Conservation (phyloP, 1,140 invertebrate species). For the Leptinotarsa undecemlineata region DNA sequence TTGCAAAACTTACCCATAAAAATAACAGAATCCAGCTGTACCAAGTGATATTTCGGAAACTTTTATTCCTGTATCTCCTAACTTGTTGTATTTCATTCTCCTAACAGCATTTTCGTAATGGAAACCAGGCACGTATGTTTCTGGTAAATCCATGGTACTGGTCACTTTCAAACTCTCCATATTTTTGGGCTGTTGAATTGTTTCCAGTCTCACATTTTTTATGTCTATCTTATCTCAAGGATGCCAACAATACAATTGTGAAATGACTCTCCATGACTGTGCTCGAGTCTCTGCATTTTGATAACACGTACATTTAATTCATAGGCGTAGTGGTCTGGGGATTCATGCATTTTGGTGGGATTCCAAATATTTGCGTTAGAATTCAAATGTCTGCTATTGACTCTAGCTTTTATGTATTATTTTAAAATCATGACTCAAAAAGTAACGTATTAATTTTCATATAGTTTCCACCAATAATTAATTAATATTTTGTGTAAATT, state of each 20-base stretch:
- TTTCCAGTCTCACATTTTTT: neutral
- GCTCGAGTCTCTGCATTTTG: no score
- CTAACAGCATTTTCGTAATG: constrained; percentile 61
- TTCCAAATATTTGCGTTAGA: no score
- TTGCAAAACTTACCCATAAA: constrained; percentile 59
- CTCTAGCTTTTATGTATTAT: no score
- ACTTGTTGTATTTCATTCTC: constrained; percentile 62
- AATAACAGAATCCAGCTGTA: constrained; percentile 59
- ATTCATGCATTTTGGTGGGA: no score
- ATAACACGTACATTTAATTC: no score
- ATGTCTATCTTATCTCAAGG: neutral
- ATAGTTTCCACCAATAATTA: no score
- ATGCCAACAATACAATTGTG: no score
- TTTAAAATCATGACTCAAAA: no score
- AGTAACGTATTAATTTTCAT: no score
- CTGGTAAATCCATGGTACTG: constrained; percentile 22
- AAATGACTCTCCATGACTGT: neutral
- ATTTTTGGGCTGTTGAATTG: neutral
- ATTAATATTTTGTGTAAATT: no score
- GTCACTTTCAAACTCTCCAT: neutral
- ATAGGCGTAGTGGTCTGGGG: no score
- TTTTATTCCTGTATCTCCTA: constrained; percentile 62
- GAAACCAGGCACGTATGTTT: constrained; percentile 61
- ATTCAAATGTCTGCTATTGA: no score
- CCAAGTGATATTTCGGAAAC: constrained; percentile 64